Evolutionary conservation across 2,888 invertebrate species (phyloP).

Genomic region (Alsophila aescularia): DNA sequence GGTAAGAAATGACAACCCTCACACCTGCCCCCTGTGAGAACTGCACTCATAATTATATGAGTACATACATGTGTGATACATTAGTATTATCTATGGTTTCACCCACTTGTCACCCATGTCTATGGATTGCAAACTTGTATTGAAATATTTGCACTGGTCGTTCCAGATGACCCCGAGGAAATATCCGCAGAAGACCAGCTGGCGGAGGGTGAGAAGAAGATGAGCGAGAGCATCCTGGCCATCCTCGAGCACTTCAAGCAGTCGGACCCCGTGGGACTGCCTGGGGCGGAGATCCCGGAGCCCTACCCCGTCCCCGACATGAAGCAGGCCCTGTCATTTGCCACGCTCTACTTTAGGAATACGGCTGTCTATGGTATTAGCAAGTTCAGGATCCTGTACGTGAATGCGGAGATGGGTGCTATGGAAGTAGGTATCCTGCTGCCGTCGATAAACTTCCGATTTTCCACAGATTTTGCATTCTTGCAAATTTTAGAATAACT

Average conservation of each 20-base stretch:
- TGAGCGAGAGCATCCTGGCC: conserved; percentile 88
- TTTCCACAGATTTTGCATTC: too few species aligned
- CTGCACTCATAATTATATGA: too few species aligned
- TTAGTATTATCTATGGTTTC: too few species aligned
- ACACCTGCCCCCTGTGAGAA: too few species aligned
- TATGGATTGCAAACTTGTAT: too few species aligned
- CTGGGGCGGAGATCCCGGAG: conserved; percentile 91
- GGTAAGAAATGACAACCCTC: too few species aligned
- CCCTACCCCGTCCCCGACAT: conserved; percentile 92
- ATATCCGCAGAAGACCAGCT: conserved; percentile 43
- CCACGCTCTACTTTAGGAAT: conserved; percentile 88
- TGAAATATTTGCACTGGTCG: neutral
- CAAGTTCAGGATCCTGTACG: conserved; percentile 89
- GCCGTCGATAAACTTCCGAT: neutral
- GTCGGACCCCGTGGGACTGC: conserved; percentile 91
- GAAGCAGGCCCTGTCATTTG: conserved; percentile 88
- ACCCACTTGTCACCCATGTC: too few species aligned
- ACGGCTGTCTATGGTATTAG: conserved; percentile 90
- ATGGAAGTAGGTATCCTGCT: conserved; percentile 85
- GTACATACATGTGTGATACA: too few species aligned
- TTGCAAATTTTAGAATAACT: too few species aligned
- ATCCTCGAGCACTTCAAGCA: conserved; percentile 92
- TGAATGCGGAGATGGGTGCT: conserved; percentile 88
- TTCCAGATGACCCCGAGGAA: conserved; percentile 41
- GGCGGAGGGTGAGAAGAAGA: conserved; percentile 85